Percentiles rank a stretch among this genome's conserved stretches.
phyloP scores from a whole-genome alignment of 2,113 vertebrate genomes.

The Pteruthius melanotis region DNA sequence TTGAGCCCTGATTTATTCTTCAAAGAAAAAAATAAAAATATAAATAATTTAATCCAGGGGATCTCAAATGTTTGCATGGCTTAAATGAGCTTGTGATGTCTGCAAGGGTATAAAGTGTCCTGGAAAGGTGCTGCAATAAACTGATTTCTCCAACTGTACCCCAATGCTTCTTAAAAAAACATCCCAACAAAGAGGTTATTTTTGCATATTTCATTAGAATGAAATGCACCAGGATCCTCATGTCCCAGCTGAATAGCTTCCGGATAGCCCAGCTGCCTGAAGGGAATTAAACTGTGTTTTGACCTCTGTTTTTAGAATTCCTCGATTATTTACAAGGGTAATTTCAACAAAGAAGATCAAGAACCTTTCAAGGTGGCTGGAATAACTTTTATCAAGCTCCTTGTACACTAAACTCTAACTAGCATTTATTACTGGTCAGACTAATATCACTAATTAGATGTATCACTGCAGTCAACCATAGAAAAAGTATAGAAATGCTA shows the following conservation, averaged over 20 bases:
- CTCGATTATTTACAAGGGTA: neutral
- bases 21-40: neutral
- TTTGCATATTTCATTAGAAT: neutral
- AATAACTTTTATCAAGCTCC: neutral
- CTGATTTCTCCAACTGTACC: neutral
- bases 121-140: neutral
- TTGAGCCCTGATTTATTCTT: neutral
- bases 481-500: neutral
- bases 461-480: neutral
- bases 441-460: neutral
- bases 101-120: neutral
- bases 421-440: neutral
- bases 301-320: neutral
- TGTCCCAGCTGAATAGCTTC: neutral
- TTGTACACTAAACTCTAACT: neutral
- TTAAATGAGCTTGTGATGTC: neutral
- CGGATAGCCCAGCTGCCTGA: neutral
- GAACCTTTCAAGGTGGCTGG: neutral
- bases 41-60: neutral
- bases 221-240: neutral
- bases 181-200: neutral
- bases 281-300: neutral
- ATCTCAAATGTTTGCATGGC: neutral
- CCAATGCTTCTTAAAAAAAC: neutral
- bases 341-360: neutral